These are phyloP conservation scores for Strigamia maritima DNA, from an alignment of 2,888 invertebrate species.

Conservation along the genomic window DNA sequence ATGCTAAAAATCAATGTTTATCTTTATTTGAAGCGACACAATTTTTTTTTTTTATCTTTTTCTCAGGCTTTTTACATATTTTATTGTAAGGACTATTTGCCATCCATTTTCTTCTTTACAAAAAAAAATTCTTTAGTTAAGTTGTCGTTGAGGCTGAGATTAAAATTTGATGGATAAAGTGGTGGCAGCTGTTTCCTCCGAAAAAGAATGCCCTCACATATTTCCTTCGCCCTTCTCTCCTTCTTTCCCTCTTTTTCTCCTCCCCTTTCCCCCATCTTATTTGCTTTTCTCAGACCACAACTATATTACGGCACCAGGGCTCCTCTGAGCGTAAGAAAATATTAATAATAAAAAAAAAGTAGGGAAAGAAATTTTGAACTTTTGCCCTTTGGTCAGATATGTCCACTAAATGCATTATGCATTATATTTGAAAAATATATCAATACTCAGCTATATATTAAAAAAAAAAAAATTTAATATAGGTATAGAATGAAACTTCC, in stretches of 20 bases:
- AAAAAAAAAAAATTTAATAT: conserved; percentile 5
- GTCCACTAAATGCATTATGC: conserved; percentile 24
- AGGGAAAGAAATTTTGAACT: background rate
- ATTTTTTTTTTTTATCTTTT: background rate
- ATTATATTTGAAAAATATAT: conserved; percentile 8
- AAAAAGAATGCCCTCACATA: conserved; percentile 26
- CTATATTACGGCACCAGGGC: background rate
- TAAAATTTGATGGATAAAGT: conserved; percentile 28
- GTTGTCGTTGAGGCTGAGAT: conserved; percentile 20
- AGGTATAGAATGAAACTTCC: background rate
- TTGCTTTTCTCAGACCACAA: conserved; percentile 24
- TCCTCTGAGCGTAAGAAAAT: background rate
- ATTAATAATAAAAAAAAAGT: background rate
- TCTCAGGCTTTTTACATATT: background rate
- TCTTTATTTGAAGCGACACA: background rate
- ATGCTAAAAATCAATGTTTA: too few species aligned
- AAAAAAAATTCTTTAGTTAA: background rate
- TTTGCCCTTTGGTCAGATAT: background rate
- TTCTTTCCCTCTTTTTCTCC: background rate
- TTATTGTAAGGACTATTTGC: background rate
- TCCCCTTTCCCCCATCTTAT: conserved; percentile 17
- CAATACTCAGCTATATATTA: background rate
- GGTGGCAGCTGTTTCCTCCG: conserved; percentile 1
- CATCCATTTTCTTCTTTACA: background rate
- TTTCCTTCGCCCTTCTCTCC: background rate